Percentiles rank a stretch among this genome's conserved stretches.
These are phyloP conservation scores for Hydrozoanthus tunicans DNA, from an alignment of 64 coral and sea anemone genomes.

Conservation along the genomic window DNA sequence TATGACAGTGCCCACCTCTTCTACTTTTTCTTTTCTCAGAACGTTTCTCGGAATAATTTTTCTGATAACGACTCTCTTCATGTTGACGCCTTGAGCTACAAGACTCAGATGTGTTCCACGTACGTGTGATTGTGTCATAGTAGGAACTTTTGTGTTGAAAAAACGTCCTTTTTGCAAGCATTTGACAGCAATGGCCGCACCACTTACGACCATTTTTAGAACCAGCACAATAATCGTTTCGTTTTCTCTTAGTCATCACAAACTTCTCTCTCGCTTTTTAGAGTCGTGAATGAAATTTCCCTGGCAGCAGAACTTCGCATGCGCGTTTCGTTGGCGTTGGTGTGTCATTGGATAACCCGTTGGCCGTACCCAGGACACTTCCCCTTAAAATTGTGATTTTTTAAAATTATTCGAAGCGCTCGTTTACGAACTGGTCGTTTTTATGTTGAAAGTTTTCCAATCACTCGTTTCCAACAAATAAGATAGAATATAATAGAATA, in stretches of 20 bases:
- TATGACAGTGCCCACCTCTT: neutral
- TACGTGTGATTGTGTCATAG: slow-evolving; percentile 6
- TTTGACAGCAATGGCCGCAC: slow-evolving; percentile 8
- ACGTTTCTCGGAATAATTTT: neutral
- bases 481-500: no score
- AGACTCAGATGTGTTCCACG: slow-evolving; percentile 1
- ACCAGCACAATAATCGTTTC: neutral
- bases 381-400: neutral
- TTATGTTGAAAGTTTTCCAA: no score
- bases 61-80: neutral
- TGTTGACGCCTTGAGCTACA: neutral
- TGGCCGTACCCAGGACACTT: neutral
- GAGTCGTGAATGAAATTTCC: neutral
- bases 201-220: neutral
- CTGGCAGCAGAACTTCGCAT: neutral
- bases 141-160: slow-evolving; percentile 16
- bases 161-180: slow-evolving; percentile 11
- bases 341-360: neutral
- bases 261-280: neutral
- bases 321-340: neutral
- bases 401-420: no score
- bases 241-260: slow-evolving; percentile 13
- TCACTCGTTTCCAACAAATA: no score
- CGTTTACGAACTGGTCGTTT: no score
- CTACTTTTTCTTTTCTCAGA: neutral